These are phyloP conservation scores for Andrena cerasifolii DNA, from an alignment of 1,140 invertebrate genomes.

Conservation along the genomic window DNA sequence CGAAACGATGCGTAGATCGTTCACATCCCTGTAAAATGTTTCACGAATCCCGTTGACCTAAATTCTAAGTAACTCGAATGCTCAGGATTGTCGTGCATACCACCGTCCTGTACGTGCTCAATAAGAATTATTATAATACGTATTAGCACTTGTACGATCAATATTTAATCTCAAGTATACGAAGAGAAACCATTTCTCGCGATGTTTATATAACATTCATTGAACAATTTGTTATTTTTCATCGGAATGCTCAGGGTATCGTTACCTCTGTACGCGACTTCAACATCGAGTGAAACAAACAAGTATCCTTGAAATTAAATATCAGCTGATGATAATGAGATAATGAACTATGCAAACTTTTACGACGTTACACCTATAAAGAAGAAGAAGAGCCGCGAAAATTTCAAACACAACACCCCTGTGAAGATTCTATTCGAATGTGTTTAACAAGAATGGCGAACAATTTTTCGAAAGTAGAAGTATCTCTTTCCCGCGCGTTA, in stretches of 20 bases:
- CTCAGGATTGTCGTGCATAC: background rate
- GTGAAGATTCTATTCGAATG: background rate
- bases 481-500: background rate
- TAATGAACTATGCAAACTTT: background rate
- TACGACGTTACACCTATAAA: background rate
- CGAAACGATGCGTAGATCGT: background rate
- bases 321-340: background rate
- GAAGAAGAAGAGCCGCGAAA: background rate
- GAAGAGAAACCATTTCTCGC: constrained; percentile 4
- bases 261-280: no score
- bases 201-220: background rate
- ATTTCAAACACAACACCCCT: background rate
- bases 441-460: background rate
- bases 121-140: constrained; percentile 19
- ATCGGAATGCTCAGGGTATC: background rate
- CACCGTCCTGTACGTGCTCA: constrained; percentile 32
- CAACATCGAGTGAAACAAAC: constrained; percentile 25
- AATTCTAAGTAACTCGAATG: background rate
- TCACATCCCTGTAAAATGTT: background rate
- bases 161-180: constrained; percentile 39
- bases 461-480: background rate
- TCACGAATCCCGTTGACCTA: background rate
- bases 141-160: constrained; percentile 23
- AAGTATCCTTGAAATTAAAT: constrained; percentile 44
- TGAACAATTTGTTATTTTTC: background rate